These are phyloP conservation scores for Heliopora coerulea DNA, from an alignment of 92 coral and sea anemone species.

Conservation along the genomic window DNA sequence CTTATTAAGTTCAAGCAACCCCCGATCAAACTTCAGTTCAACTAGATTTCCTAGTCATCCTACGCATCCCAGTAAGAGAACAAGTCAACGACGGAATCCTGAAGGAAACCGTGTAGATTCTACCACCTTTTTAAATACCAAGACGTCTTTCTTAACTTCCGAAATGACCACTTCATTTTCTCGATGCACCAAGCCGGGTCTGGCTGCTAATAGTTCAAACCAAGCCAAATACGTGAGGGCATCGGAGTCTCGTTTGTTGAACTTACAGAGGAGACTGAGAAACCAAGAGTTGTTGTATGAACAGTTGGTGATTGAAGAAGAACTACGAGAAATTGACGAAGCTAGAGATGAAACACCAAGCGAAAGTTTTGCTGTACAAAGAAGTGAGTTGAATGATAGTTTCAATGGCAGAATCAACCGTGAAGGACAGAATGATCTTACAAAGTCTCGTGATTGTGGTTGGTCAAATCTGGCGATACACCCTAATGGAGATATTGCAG, in stretches of 20 bases:
- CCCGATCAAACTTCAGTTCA: no score
- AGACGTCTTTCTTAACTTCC: neutral
- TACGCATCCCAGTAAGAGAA: no score
- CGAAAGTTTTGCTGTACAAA: neutral
- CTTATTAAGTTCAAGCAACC: no score
- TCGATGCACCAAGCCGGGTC: neutral
- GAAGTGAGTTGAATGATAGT: neutral
- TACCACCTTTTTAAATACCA: neutral
- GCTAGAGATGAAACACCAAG: neutral
- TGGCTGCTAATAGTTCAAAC: neutral
- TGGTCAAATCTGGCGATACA: neutral
- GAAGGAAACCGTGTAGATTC: neutral
- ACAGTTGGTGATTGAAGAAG: constrained; percentile 72
- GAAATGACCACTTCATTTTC: neutral
- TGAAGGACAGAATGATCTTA: neutral
- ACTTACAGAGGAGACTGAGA: constrained; percentile 11
- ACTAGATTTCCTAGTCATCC: no score
- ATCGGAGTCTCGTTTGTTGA: constrained; percentile 8
- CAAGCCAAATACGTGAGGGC: neutral
- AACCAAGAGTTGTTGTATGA: constrained; percentile 52
- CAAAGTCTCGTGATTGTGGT: neutral
- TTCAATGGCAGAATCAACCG: neutral
- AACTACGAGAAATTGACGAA: constrained; percentile 57
- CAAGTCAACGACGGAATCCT: no score
- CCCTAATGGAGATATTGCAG: neutral